Conservation (phyloP, 2,113 vertebrate species). For the Pithys albifrons region DNA sequence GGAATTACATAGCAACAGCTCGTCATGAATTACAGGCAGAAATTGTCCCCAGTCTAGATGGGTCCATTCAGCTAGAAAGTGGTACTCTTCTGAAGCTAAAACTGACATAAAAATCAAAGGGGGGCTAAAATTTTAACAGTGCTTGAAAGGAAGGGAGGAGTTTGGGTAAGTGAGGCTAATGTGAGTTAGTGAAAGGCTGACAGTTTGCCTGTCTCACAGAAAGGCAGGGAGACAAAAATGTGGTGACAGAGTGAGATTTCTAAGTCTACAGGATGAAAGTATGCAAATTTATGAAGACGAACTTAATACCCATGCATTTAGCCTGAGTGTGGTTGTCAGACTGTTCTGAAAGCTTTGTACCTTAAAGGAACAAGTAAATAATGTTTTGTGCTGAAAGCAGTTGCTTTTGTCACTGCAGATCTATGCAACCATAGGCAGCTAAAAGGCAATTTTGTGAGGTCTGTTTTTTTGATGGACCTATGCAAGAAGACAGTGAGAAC, state of each 20-base stretch:
- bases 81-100: background rate
- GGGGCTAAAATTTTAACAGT: background rate
- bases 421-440: background rate
- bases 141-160: constrained; percentile 3
- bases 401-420: background rate
- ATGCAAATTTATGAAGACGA: constrained; percentile 37
- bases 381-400: background rate
- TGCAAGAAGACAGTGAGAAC: background rate
- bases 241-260: background rate
- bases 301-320: background rate
- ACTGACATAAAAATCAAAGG: constrained; percentile 26
- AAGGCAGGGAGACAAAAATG: background rate
- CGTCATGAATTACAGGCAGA: constrained; percentile 15
- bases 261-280: constrained; percentile 7
- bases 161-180: constrained; percentile 22
- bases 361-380: constrained; percentile 5
- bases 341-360: constrained; percentile 13
- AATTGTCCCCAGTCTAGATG: background rate
- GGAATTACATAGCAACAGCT: constrained; percentile 5
- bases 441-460: background rate
- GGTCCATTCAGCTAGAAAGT: constrained; percentile 23
- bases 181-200: background rate
- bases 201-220: background rate
- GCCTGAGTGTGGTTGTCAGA: background rate
- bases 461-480: background rate